A percentile compares a stretch with the other conserved stretches of the same genome.
Conservation (phyloP, 2,888 invertebrate genomes). For the Perithous albicinctus region DNA sequence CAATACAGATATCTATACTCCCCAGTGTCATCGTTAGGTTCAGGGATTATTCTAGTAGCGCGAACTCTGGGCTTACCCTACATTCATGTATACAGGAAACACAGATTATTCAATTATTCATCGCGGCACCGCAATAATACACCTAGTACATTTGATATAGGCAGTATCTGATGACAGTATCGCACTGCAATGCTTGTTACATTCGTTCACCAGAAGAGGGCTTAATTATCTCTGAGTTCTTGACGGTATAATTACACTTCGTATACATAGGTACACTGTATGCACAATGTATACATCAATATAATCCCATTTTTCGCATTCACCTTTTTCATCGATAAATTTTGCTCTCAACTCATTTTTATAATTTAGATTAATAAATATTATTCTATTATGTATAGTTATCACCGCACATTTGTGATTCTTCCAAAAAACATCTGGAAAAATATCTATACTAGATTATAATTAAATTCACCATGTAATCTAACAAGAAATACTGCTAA, state of each 20-base stretch:
- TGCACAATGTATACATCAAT: neutral
- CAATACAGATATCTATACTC: constrained; percentile 17
- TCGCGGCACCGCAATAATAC: constrained; percentile 8
- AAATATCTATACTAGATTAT: too few species aligned
- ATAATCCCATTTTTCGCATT: neutral
- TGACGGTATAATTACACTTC: too few species aligned
- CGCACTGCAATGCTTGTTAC: neutral
- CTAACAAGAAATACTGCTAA: too few species aligned
- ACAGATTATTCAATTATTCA: constrained; percentile 17
- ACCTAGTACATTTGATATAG: constrained; percentile 15
- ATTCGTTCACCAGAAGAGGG: neutral
- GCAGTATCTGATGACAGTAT: constrained; percentile 5
- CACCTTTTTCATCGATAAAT: neutral
- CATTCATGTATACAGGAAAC: neutral
- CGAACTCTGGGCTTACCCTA: neutral
- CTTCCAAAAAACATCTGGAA: neutral
- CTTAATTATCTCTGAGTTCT: neutral
- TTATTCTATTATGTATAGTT: neutral
- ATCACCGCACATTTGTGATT: neutral
- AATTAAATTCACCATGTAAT: too few species aligned
- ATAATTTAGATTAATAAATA: neutral
- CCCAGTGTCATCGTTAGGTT: neutral
- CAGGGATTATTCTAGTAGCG: constrained; percentile 7
- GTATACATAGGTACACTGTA: too few species aligned
- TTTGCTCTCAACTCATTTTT: neutral